A percentile compares a stretch with the other conserved stretches of the same genome.
These are phyloP conservation scores for Phenganax stokvisi DNA, from an alignment of 92 coral and sea anemone genomes.

Conservation along the genomic window DNA sequence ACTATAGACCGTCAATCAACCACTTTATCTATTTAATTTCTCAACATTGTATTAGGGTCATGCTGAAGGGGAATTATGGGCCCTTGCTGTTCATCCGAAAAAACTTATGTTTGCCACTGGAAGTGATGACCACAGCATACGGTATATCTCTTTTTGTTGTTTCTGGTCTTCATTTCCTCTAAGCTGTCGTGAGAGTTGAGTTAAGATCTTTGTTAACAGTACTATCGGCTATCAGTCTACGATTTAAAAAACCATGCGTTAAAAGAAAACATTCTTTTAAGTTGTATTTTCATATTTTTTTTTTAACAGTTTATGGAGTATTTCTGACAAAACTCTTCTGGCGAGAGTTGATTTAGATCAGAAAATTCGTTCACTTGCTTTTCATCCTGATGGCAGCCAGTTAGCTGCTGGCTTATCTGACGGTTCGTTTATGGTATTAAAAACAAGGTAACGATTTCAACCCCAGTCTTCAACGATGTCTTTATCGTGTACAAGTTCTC, in stretches of 20 bases:
- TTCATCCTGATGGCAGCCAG: conserved; percentile 88
- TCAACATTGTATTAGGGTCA: conserved; percentile 61
- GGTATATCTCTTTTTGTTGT: conserved; percentile 44
- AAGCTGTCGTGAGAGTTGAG: too few species aligned
- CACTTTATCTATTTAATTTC: background rate
- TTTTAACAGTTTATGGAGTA: conserved; percentile 75
- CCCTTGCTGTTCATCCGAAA: conserved; percentile 95
- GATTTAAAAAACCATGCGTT: background rate
- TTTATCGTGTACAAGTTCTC: background rate
- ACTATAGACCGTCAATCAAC: too few species aligned
- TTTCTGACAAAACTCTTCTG: conserved; percentile 70
- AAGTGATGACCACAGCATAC: conserved; percentile 92
- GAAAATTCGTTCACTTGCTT: conserved; percentile 78
- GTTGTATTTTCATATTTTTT: background rate
- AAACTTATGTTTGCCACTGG: conserved; percentile 96
- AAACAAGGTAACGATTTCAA: conserved; percentile 67
- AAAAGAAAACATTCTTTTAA: background rate
- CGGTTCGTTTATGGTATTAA: conserved; percentile 88
- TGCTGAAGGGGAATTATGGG: conserved; percentile 99
- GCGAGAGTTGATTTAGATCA: conserved; percentile 90
- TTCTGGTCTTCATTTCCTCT: too few species aligned
- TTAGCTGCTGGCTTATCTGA: conserved; percentile 85
- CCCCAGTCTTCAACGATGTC: background rate
- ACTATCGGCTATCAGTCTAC: too few species aligned
- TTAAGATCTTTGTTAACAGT: too few species aligned